Evolutionary conservation across 2,797 vertebrate genomes (phyloP), one percentile per base, ranked within the genome.

Genomic region (Margarornis squamiger): DNA sequence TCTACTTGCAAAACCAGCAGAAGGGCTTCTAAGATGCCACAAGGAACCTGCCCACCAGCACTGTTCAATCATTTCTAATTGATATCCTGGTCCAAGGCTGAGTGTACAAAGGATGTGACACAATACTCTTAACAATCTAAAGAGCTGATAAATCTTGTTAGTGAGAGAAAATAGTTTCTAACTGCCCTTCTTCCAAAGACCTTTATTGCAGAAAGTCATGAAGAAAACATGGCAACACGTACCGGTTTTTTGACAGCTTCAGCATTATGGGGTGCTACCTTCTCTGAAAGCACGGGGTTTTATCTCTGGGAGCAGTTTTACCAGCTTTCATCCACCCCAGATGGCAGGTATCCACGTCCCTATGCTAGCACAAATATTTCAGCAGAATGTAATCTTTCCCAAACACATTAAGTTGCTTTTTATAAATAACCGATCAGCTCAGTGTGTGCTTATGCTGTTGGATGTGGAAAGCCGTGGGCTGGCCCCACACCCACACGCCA

Each of bases 391-490:
- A 92, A 95, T 89, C 86, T 86, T 92, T 89, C 77, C 63, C 85
- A 81, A 96, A 92, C 86, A 93, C 90, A 87, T 93, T 95, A 86
- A 85, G 34, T 86, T 87, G 51, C 51, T 76, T 94, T 95, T 93
- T 84, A 88, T 54, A 93, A 92, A 92, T 86, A 90, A 91, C 43
- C 0, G 0, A 58, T 72, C 79, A 46, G 81, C 34, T 82, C 66
- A 62, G 52, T 49, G 68, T 91, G 80, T 84, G 70, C 73, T 81
- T 62, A 30, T 58, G 54, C n/a, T 51, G 52, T 32, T 67, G 72
- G 82, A 91, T 46, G 57, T 26, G 74, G 76, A 84, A 78, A 90
- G 66, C 68, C 0, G 0, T 51, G 66, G 88, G 83, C 77, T 65
- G 86, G 76, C 49, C 88, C 66, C 79, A 83, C 76, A 80, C 30